Percentiles rank a stretch among this genome's conserved stretches.
These are phyloP conservation scores for Montipora foliosa DNA, from an alignment of 64 coral and sea anemone species.

Conservation along the genomic window DNA sequence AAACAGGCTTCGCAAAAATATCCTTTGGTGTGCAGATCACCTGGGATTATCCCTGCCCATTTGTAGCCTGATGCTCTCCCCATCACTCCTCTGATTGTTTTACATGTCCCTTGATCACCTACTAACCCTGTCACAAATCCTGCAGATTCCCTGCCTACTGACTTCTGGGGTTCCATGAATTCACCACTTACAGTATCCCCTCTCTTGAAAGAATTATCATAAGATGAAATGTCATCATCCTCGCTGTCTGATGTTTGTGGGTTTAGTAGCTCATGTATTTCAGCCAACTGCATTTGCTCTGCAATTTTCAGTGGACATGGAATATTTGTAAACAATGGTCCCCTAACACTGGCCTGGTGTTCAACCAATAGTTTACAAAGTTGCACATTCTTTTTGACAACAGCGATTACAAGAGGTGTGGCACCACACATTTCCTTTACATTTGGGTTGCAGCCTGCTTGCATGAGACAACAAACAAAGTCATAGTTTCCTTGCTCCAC, in stretches of 20 bases:
- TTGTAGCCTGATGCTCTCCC: background rate
- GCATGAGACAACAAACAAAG: too few species aligned
- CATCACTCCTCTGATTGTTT: slow-evolving; percentile 26
- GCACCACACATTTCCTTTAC: slow-evolving; percentile 9
- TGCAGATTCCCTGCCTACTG: background rate
- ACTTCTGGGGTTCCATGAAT: too few species aligned
- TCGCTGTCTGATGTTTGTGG: slow-evolving; percentile 50
- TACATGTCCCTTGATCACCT: slow-evolving; percentile 7
- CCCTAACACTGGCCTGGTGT: slow-evolving; percentile 41
- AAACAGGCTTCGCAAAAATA: too few species aligned
- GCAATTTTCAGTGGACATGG: slow-evolving; percentile 38
- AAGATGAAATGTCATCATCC: slow-evolving; percentile 47
- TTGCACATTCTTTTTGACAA: slow-evolving; percentile 30
- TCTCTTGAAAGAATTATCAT: too few species aligned
- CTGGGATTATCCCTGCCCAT: slow-evolving; percentile 8
- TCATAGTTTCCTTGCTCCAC: too few species aligned
- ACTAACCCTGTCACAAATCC: background rate
- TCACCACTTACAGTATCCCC: too few species aligned
- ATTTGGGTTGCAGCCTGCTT: too few species aligned
- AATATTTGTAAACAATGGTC: slow-evolving; percentile 45
- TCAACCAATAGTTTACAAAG: slow-evolving; percentile 42
- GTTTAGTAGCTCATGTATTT: slow-evolving; percentile 23
- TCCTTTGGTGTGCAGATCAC: too few species aligned
- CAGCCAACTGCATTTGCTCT: slow-evolving; percentile 38
- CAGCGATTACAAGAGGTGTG: slow-evolving; percentile 46